Evolutionary conservation across 2,797 vertebrate genomes (phyloP), one percentile per base, ranked within the genome.

Genomic region (Karalla daura): DNA sequence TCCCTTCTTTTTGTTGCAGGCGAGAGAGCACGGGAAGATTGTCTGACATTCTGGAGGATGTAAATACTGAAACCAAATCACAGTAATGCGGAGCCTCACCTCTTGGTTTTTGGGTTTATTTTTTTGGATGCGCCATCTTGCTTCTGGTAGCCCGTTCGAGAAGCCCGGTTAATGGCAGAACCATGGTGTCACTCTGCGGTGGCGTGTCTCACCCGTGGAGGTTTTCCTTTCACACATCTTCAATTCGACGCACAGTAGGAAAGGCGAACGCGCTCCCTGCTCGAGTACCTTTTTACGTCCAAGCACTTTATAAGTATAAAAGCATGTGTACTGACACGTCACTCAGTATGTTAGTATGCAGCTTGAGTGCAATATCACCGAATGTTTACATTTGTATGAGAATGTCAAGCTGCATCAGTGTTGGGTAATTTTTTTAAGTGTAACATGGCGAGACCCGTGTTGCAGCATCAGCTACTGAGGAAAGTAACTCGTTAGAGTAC

Each of bases 381-480:
- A 89, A 88, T 90, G 90, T 91, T 92, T 93, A 92, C 91, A 88
- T 88, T 84, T 83, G 73, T 87, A 80, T 70, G 71, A 74, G 74
- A 27, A 76, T 63, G 59, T 80, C 49, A 65, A 80, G 82, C 78
- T 84, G 80, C 28, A 10, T 6, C 28, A 30, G 28, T 30, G 28
- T 30, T 30, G 28, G 28, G 28, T 30, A 30, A 30, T 10, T 1
- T 30, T 30, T 6, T 7, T 7, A 30, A 30, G 28, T 30, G 28
- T 30, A 7, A 30, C 28, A 30, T 30, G 7, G 10, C 28, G 10
- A 30, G 28, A 30, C 10, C 10, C 10, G 10, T 10, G 5, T 30
- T 5, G 2, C 28, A 30, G 28, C 28, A 30, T 30, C 10, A 30
- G 7, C 28, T 30, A 6, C 28, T 6, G 28, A 30, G 28, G 28